phyloP scores from a whole-genome alignment of 2,888 invertebrate species.

The Hermodice carunculata region DNA sequence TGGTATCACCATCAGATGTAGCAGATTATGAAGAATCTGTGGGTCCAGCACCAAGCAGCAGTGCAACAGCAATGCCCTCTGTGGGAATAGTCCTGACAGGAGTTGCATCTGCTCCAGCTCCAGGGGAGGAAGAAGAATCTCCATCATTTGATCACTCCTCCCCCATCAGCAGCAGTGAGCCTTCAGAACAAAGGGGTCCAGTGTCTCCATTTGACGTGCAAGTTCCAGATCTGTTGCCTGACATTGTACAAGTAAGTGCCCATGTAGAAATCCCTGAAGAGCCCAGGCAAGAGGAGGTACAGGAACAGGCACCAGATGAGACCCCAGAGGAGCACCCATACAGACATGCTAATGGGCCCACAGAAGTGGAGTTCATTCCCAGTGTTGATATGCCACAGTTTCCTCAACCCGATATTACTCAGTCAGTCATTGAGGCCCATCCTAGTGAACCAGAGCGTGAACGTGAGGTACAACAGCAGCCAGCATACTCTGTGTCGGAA shows the following conservation, averaged over 20 bases:
- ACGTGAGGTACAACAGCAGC: background rate
- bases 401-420: background rate
- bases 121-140: slow-evolving; percentile 33
- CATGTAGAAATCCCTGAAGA: slow-evolving; percentile 27
- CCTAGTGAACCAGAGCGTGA: background rate
- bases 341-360: slow-evolving; percentile 70
- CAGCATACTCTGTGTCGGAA: too few species aligned
- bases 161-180: slow-evolving; percentile 56
- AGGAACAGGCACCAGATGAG: slow-evolving; percentile 4
- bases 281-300: slow-evolving; percentile 12
- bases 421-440: background rate
- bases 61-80: background rate
- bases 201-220: slow-evolving; percentile 32
- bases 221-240: slow-evolving; percentile 25
- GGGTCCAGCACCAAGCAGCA: slow-evolving; percentile 6
- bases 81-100: background rate
- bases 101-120: slow-evolving; percentile 3
- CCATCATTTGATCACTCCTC: slow-evolving; percentile 60
- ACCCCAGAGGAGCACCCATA: slow-evolving; percentile 18
- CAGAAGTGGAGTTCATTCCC: slow-evolving; percentile 72
- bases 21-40: slow-evolving; percentile 44
- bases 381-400: slow-evolving; percentile 57
- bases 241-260: slow-evolving; percentile 41
- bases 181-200: slow-evolving; percentile 45
- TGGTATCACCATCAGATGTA: slow-evolving; percentile 54